These are phyloP conservation scores for Chaetorhynchus papuensis DNA, from an alignment of 2,113 vertebrate genomes.

Conservation along the genomic window DNA sequence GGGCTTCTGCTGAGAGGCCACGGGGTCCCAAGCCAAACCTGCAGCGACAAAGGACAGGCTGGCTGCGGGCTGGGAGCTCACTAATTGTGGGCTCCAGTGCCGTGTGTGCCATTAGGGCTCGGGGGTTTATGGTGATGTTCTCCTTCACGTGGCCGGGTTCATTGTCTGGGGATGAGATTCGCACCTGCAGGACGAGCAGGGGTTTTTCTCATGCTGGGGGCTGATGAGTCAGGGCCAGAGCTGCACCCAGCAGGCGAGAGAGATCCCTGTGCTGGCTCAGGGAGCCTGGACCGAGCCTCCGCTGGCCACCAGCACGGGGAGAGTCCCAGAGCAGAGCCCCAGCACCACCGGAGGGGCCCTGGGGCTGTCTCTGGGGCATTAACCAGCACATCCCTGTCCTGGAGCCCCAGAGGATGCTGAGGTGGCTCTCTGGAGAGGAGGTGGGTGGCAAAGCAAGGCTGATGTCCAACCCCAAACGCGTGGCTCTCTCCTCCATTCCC, in stretches of 20 bases:
- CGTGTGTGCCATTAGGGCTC: not conserved
- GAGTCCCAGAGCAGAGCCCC: not conserved
- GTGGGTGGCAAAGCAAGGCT: not conserved
- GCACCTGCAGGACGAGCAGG: not conserved
- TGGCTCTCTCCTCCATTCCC: rapidly evolving
- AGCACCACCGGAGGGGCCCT: not conserved
- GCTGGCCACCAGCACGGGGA: rapidly evolving
- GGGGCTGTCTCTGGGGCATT: not conserved
- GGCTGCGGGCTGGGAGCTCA: not conserved
- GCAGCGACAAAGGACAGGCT: not conserved
- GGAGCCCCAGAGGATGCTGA: not conserved
- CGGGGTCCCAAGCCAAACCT: not conserved
- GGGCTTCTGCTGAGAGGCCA: not conserved
- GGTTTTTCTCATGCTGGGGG: not conserved
- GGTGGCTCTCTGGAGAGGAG: not conserved
- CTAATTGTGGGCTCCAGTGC: too few species aligned
- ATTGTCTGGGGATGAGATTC: not conserved
- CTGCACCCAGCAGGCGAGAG: rapidly evolving
- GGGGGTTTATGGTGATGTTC: rapidly evolving
- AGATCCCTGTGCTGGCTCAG: rapidly evolving
- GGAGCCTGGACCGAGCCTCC: not conserved
- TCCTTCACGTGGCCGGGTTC: not conserved
- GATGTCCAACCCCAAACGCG: rapidly evolving
- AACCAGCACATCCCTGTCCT: not conserved
- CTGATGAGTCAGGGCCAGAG: rapidly evolving